Percentiles rank a stretch among this genome's conserved stretches.
Evolutionary conservation across 2,113 vertebrate genomes (phyloP).

Genomic region (Zosterops japonicus): DNA sequence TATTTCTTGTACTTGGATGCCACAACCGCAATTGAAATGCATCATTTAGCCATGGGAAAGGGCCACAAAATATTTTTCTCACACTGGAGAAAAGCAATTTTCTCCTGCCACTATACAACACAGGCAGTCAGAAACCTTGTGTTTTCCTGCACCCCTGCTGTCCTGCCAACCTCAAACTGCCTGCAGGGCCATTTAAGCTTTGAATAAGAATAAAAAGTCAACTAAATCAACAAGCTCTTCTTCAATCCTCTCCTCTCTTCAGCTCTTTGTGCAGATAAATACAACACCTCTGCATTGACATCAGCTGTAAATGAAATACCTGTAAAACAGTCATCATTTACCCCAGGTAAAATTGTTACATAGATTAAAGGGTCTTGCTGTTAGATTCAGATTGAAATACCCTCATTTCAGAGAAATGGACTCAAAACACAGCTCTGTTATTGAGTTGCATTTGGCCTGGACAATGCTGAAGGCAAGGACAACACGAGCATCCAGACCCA

Average conservation of each 20-base stretch:
- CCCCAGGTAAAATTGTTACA: background rate
- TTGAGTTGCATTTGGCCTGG: background rate
- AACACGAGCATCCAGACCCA: background rate
- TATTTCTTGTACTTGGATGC: background rate
- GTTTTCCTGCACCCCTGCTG: background rate
- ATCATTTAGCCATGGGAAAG: background rate
- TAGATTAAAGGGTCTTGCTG: background rate
- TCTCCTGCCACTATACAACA: background rate
- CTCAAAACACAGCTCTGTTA: background rate
- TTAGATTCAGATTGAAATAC: background rate
- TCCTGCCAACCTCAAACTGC: background rate
- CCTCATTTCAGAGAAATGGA: background rate
- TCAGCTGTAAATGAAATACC: background rate
- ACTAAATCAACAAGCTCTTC: background rate
- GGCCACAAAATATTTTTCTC: fast-evolving
- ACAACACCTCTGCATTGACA: background rate
- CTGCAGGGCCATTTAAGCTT: background rate
- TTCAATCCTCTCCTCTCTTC: background rate
- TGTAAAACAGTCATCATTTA: background rate
- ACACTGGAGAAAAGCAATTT: background rate
- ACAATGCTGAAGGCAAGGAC: background rate
- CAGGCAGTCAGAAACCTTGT: background rate
- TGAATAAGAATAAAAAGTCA: background rate
- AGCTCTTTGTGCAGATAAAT: background rate
- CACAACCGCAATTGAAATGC: background rate